Conservation (phyloP, 2,888 invertebrate genomes). For the Drosophila falleni region DNA sequence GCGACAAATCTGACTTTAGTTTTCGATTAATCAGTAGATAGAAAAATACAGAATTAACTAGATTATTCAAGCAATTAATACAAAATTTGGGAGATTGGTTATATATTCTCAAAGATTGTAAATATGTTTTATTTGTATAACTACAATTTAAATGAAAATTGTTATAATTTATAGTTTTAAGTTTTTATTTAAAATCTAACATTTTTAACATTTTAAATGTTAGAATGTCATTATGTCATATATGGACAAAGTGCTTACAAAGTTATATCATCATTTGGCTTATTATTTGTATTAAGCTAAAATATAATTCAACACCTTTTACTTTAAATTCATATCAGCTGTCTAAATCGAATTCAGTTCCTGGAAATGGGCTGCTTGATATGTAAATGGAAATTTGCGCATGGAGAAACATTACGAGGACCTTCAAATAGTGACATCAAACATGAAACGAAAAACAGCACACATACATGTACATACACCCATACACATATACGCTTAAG, state of each 20-base stretch:
- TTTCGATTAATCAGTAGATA: neutral
- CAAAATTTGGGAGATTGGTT: neutral
- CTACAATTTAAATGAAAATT: too few relatives aligned
- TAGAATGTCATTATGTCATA: neutral
- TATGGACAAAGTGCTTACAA: neutral
- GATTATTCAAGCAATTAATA: neutral
- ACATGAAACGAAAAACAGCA: slow-evolving; percentile 31
- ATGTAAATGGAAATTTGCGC: slow-evolving; percentile 70
- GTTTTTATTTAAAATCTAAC: neutral
- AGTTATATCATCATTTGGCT: neutral
- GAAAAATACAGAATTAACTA: neutral
- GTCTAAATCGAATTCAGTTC: slow-evolving; percentile 53
- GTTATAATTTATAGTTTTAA: too few relatives aligned
- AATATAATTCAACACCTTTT: slow-evolving; percentile 1
- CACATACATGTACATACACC: slow-evolving; percentile 1
- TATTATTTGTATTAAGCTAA: slow-evolving; percentile 1
- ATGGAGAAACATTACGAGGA: slow-evolving; percentile 40
- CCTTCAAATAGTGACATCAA: slow-evolving; percentile 59
- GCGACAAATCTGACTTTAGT: neutral
- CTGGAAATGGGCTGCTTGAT: slow-evolving; percentile 57
- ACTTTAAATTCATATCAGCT: slow-evolving; percentile 23
- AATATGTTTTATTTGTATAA: too few relatives aligned
- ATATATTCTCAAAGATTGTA: too few relatives aligned
- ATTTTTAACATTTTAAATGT: neutral
- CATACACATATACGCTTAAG: slow-evolving; percentile 15